These are phyloP conservation scores for Hirtodrosophila confusa DNA, from an alignment of 2,888 invertebrate genomes.

Conservation along the genomic window DNA sequence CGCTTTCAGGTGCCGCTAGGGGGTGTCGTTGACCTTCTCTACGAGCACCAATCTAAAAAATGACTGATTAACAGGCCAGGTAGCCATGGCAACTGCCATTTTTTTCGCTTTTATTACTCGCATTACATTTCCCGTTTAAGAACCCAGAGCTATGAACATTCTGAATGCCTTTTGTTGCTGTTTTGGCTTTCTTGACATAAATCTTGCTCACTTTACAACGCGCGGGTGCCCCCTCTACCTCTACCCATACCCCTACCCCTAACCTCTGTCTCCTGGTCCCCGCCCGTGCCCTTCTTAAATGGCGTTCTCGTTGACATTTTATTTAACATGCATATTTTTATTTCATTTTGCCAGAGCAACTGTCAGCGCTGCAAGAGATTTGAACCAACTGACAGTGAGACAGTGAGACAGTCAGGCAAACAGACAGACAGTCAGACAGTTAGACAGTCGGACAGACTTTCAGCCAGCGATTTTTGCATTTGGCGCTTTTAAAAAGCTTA, in stretches of 20 bases:
- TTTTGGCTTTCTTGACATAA: slow-evolving; percentile 73
- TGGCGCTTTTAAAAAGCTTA: slow-evolving; percentile 69
- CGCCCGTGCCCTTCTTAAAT: slow-evolving; percentile 47
- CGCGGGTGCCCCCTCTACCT: slow-evolving; percentile 9
- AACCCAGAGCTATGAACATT: slow-evolving; percentile 41
- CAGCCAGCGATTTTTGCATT: slow-evolving; percentile 74
- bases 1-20: neutral
- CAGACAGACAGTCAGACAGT: slow-evolving; percentile 1
- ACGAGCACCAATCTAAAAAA: neutral
- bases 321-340: slow-evolving; percentile 66
- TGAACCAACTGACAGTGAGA: slow-evolving; percentile 61
- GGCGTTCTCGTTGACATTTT: slow-evolving; percentile 75
- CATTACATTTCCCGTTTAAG: slow-evolving; percentile 41
- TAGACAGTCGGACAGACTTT: slow-evolving; percentile 32
- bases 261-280: neutral
- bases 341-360: slow-evolving; percentile 64
- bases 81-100: slow-evolving; percentile 22
- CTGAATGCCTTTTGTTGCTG: slow-evolving; percentile 60
- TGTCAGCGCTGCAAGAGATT: slow-evolving; percentile 68
- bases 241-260: too few relatives aligned
- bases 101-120: slow-evolving; percentile 21
- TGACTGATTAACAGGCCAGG: slow-evolving; percentile 13
- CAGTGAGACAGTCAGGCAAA: slow-evolving; percentile 17
- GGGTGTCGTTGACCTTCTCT: slow-evolving; percentile 11
- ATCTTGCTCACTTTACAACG: slow-evolving; percentile 72